Conservation (phyloP, 2,797 vertebrate species). For the Aldrovandia affinis region DNA sequence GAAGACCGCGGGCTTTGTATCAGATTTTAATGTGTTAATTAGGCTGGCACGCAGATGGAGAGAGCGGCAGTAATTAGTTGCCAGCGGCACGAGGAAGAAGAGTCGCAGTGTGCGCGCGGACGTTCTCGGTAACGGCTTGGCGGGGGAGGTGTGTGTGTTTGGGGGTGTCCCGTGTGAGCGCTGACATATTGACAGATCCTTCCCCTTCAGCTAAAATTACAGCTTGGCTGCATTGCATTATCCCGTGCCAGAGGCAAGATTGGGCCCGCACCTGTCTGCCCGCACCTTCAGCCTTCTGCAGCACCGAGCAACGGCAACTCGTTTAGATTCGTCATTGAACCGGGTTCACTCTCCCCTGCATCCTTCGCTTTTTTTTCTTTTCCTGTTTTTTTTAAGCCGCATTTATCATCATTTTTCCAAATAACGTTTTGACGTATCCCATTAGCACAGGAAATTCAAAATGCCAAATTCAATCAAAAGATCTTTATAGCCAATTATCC, state of each 20-base stretch:
- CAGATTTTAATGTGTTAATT: too few relatives aligned
- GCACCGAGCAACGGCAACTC: background rate
- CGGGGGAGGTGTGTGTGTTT: background rate
- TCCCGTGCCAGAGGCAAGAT: slow-evolving; percentile 42
- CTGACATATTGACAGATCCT: slow-evolving; percentile 43
- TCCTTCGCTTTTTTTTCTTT: too few relatives aligned
- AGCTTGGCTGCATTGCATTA: slow-evolving; percentile 38
- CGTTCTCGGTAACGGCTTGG: too few relatives aligned
- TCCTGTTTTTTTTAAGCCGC: too few relatives aligned
- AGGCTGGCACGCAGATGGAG: too few relatives aligned
- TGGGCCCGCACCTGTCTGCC: slow-evolving; percentile 36
- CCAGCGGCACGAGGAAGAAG: too few relatives aligned
- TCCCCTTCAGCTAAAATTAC: slow-evolving; percentile 56
- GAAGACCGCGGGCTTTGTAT: too few relatives aligned
- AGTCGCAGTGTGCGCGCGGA: too few relatives aligned
- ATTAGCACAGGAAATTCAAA: background rate
- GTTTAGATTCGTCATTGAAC: background rate
- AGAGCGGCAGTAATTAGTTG: too few relatives aligned
- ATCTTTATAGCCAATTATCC: background rate
- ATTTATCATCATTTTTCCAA: background rate
- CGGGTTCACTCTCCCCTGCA: background rate
- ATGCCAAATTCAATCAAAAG: background rate
- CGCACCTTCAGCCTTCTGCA: background rate
- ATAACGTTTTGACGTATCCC: background rate
- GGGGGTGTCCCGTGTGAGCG: slow-evolving; percentile 18